phyloP scores from a whole-genome alignment of 1,140 invertebrate genomes.

The Cotesia chilonis region DNA sequence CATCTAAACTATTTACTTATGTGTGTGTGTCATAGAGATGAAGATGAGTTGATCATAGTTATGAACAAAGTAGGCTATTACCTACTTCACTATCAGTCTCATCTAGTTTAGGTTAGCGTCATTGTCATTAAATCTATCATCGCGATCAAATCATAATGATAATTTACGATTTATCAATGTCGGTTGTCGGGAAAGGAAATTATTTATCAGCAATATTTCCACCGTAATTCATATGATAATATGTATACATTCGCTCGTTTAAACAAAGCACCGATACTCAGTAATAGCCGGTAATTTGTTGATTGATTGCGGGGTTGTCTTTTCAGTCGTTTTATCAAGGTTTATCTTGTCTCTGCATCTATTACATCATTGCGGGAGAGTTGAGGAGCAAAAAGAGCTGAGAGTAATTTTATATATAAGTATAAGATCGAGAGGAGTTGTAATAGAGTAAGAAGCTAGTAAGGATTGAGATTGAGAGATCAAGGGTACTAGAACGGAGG shows the following conservation, averaged over 20 bases:
- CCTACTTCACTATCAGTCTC: constrained; percentile 32
- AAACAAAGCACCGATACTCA: no score
- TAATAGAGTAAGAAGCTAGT: no score
- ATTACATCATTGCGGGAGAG: background rate
- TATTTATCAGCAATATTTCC: no score
- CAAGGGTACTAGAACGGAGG: constrained; percentile 47
- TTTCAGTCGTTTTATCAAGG: no score
- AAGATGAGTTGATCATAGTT: background rate
- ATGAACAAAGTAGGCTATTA: constrained; percentile 27
- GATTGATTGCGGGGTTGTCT: no score
- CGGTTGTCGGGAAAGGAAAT: background rate
- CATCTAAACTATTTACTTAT: no score
- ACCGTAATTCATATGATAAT: no score
- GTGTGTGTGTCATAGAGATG: background rate
- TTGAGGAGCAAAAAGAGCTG: constrained; percentile 1
- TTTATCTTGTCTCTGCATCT: no score
- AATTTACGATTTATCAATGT: background rate
- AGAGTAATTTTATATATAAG: background rate
- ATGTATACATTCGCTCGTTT: no score
- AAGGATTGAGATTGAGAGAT: constrained; percentile 32
- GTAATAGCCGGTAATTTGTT: no score
- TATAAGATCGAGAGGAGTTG: constrained; percentile 15
- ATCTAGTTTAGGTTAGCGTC: background rate
- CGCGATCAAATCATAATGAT: background rate
- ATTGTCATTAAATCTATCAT: constrained; percentile 5